Evolutionary conservation across 2,113 vertebrate species (phyloP), one percentile per base, ranked within the genome.

Genomic region (Myiozetetes cayanensis): DNA sequence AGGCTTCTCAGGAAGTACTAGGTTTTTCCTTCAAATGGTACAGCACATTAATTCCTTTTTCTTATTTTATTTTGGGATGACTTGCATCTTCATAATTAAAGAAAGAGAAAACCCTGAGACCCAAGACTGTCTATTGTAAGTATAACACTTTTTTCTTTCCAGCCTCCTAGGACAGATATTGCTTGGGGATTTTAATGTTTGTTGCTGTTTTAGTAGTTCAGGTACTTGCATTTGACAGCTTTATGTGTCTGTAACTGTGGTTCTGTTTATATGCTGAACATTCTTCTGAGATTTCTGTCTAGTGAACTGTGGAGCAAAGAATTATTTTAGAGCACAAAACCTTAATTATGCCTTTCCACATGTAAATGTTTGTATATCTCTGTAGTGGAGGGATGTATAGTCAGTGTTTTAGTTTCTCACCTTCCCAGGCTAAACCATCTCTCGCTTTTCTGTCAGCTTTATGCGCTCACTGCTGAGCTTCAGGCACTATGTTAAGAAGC

Each of bases 11-110:
- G 35, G 82, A 82, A 85, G 41, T 91, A 73, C 62, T 56, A 33
- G 55, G 6, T 28, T 90, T 93, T 93, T 75, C 23, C 18, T 83
- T 89, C 21, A 4, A 67, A 44, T 75, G 43, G 30, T 85, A n/a
- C 83, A 91, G 75, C 43, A 53, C 66, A 89, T 94, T 95, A 96
- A 97, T 95, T 87, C 87, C 24, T 94, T 77, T 97, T 89, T 96
- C 94, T 97, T 94, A 89, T 95, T 97, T 95, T 96, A 78, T 97
- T 96, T 97, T 95, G 91, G 95, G 91, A 82, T 96, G 90, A 89
- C 77, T 95, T 96, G 59, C 75, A 70, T 92, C 94, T 96, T 96
- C 89, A 37, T 95, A 94, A 95, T 84, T 91, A 96, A 95, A 97
- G 92, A 92, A 68, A 91, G 89, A 94, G 84, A 74, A 93, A 90